These are phyloP conservation scores for Prinia subflava DNA, from an alignment of 2,113 vertebrate species.

Conservation along the genomic window DNA sequence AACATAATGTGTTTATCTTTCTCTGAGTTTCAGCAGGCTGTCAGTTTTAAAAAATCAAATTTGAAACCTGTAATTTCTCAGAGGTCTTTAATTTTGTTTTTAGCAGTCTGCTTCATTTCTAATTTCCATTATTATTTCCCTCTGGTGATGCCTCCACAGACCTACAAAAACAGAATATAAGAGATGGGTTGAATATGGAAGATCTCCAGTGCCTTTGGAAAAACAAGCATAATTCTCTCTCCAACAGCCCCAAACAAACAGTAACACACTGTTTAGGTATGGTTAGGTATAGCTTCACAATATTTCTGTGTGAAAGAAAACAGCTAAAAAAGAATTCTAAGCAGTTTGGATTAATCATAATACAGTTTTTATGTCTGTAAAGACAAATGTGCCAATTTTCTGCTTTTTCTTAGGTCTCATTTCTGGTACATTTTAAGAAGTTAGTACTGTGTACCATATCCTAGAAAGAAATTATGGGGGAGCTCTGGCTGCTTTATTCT, in stretches of 20 bases:
- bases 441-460: fast-evolving
- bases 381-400: background rate
- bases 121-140: slow-evolving; percentile 21
- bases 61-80: slow-evolving; percentile 1
- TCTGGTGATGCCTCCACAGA: background rate
- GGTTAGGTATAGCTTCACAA: background rate
- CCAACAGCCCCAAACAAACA: background rate
- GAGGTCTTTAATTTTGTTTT: slow-evolving; percentile 42
- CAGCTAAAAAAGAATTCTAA: background rate
- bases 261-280: background rate
- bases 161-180: background rate
- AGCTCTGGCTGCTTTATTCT: background rate
- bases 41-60: background rate
- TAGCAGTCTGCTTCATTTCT: slow-evolving; percentile 6
- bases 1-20: slow-evolving; percentile 24
- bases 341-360: background rate
- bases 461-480: background rate
- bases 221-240: background rate
- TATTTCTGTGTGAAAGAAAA: background rate
- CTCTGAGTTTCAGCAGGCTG: background rate
- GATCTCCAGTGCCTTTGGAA: background rate
- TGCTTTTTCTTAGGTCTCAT: background rate
- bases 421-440: background rate
- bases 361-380: background rate
- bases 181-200: background rate